phyloP scores from a whole-genome alignment of 2,888 invertebrate genomes.

The Rhingia rostrata region DNA sequence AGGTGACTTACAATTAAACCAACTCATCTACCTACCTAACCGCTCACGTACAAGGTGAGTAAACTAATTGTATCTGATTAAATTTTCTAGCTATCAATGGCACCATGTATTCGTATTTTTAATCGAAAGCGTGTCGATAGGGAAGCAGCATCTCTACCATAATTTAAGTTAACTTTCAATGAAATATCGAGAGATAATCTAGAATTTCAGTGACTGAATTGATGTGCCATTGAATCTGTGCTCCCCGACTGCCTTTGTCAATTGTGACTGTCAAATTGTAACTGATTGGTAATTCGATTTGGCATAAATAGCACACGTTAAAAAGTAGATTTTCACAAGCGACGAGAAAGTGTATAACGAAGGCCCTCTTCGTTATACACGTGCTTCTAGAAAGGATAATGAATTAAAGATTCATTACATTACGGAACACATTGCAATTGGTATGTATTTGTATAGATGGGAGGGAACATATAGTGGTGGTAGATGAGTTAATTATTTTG shows the following conservation, averaged over 20 bases:
- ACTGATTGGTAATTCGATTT: constrained; percentile 35
- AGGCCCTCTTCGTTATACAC: too few relatives aligned
- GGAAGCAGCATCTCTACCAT: constrained; percentile 25
- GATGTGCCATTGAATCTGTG: constrained; percentile 6
- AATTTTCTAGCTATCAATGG: constrained; percentile 17
- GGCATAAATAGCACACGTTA: constrained; percentile 1
- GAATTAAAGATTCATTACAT: constrained; percentile 29
- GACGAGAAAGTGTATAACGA: not conserved
- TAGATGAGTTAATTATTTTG: constrained; percentile 35
- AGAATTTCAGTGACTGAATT: constrained; percentile 30
- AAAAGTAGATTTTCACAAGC: not conserved
- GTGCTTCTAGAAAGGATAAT: constrained; percentile 34
- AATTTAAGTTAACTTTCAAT: constrained; percentile 45
- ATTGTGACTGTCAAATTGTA: constrained; percentile 56
- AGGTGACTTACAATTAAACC: constrained; percentile 23
- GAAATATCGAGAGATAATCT: constrained; percentile 30
- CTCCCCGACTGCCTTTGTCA: constrained; percentile 49
- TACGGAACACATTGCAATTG: constrained; percentile 3
- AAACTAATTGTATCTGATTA: constrained; percentile 67
- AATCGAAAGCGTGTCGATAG: not conserved
- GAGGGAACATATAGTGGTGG: not conserved
- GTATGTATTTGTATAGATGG: not conserved
- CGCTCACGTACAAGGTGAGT: constrained; percentile 45
- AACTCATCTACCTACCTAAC: constrained; percentile 10
- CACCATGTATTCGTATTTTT: not conserved